Evolutionary conservation across 2,888 invertebrate genomes (phyloP), one percentile per base, ranked within the genome.

Genomic region (Choreutis nemorana): DNA sequence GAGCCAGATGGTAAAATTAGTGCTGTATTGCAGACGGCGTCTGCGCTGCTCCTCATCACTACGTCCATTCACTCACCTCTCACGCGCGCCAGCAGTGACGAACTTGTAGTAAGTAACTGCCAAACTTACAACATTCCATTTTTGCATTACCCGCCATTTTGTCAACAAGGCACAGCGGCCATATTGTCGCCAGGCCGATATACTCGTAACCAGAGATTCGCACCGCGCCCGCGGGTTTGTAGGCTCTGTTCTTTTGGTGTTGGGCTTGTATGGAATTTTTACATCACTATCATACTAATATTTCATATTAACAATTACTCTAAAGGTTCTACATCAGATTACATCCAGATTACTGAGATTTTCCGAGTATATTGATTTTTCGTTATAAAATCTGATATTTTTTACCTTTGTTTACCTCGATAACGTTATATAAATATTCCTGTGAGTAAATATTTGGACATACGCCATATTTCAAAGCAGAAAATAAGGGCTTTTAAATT

Each of bases 101-200:
- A 45, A 48, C 59, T 54, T 55, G 58, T 56, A 46, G 48, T n/a
- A n/a, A n/a, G 47, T 47, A 61, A 71, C 67, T 75, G 78, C 78
- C 77, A 77, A 75, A 72, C 71, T 72, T 72, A 66, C 71, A 64
- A 70, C 67, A 73, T 71, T 58, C 72, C 75, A 61, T 70, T 65
- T 70, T 53, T 48, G 56, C 63, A 61, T 55, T 55, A 48, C 42
- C 50, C 52, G 56, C 54, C 53, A 56, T 60, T 56, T 55, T 55
- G 59, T 57, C 59, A 64, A 63, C n/a, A n/a, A n/a, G n/a, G n/a
- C n/a, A n/a, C n/a, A n/a, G 26, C 42, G 39, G 50, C 49, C 52
- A 55, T 55, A 41, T 49, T 51, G 44, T 36, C 31, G 23, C 16
- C 3, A 18, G 22, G 34, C 36, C 44, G 48, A 48, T n/a, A n/a